A percentile compares a stretch with the other conserved stretches of the same genome.
These are phyloP conservation scores for Sylvilagus bachmani DNA, from an alignment of 2,113 vertebrate genomes.

Conservation along the genomic window DNA sequence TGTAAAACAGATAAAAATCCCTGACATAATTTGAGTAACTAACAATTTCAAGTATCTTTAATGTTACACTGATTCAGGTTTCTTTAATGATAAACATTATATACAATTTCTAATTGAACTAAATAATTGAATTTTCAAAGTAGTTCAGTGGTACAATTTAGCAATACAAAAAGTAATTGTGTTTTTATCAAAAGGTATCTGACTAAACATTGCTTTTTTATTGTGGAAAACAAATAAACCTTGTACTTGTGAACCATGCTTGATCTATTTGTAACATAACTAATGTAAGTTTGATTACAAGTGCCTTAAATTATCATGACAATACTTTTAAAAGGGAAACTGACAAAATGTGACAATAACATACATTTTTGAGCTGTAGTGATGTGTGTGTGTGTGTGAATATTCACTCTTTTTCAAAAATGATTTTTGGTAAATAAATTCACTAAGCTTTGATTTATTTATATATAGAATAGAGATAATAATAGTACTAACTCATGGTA, in stretches of 20 bases:
- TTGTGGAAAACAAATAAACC: constrained; percentile 39
- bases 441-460: constrained; percentile 36
- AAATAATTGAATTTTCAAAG: constrained; percentile 68
- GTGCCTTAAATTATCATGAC: not conserved
- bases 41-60: constrained; percentile 58
- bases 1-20: constrained; percentile 1
- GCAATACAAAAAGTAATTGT: constrained; percentile 17
- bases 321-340: constrained; percentile 4
- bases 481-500: not conserved
- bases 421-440: constrained; percentile 33
- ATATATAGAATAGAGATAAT: constrained; percentile 26
- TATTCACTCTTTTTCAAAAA: constrained; percentile 47
- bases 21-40: constrained; percentile 60
- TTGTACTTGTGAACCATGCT: not conserved
- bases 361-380: constrained; percentile 33
- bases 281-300: not conserved
- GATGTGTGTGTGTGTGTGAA: not conserved
- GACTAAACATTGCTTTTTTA: constrained; percentile 43
- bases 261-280: not conserved
- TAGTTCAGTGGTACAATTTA: constrained; percentile 51
- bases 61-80: constrained; percentile 30
- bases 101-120: constrained; percentile 50
- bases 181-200: constrained; percentile 33
- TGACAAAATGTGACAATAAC: not conserved
- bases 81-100: constrained; percentile 61